These are phyloP conservation scores for Oxyruncus cristatus DNA, from an alignment of 2,113 vertebrate species.

Conservation along the genomic window DNA sequence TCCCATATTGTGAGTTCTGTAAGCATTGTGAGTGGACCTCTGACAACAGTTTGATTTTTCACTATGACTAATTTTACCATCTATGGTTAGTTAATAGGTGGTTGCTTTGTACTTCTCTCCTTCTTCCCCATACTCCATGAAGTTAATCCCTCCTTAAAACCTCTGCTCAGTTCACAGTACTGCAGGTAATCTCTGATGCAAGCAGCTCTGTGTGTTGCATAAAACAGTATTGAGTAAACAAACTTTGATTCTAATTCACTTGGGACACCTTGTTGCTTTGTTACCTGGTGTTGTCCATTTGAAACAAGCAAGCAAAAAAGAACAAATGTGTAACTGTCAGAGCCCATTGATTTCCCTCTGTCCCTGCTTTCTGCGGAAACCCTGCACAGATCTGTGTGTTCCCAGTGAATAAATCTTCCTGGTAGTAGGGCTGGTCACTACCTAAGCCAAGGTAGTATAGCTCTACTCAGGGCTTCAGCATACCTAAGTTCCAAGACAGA, in stretches of 20 bases:
- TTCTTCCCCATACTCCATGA: background rate
- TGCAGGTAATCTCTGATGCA: background rate
- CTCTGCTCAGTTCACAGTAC: background rate
- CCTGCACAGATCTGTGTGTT: background rate
- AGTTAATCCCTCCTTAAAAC: background rate
- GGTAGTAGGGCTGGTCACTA: background rate
- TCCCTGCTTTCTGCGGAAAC: background rate
- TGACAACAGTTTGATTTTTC: background rate
- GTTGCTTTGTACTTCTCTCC: background rate
- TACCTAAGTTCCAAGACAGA: background rate
- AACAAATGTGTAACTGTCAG: background rate
- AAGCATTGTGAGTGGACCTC: background rate
- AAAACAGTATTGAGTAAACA: background rate
- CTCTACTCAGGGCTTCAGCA: background rate
- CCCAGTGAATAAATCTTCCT: background rate
- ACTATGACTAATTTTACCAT: background rate
- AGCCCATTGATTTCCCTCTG: background rate
- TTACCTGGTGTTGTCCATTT: background rate
- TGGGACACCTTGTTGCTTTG: background rate
- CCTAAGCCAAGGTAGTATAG: background rate
- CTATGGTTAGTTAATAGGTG: background rate
- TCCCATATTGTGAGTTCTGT: background rate
- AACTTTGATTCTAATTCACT: background rate
- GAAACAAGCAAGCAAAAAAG: background rate
- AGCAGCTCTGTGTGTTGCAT: background rate